A percentile compares a stretch with the other conserved stretches of the same genome.
Conservation (phyloP, 1,140 invertebrate species). For the Drosophila melanogaster region Release_6_plus_ISO1_MT NT_033779.5:4586001-4586500, state of each 20-base stretch:
- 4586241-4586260: slow-evolving; percentile 57
- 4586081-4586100: slow-evolving; percentile 54
- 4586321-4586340: slow-evolving; percentile 69
- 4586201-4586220: slow-evolving; percentile 29
- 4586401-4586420: slow-evolving; percentile 39
- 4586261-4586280: slow-evolving; percentile 51
- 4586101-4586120: slow-evolving; percentile 50
- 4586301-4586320: slow-evolving; percentile 6
- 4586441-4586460: slow-evolving; percentile 64
- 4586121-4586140: slow-evolving; percentile 37
- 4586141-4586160: slow-evolving; percentile 42
- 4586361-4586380: slow-evolving; percentile 68
- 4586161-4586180: slow-evolving; percentile 36
- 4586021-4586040: slow-evolving; percentile 35
- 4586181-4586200: slow-evolving; percentile 67
- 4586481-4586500: slow-evolving; percentile 65
- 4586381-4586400: slow-evolving; percentile 72
- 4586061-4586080: neutral
- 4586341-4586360: slow-evolving; percentile 79
- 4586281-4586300: slow-evolving; percentile 63
- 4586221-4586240: slow-evolving; percentile 9
- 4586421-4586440: slow-evolving; percentile 43
- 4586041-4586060: slow-evolving; percentile 16
- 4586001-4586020: slow-evolving; percentile 19
- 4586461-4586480: slow-evolving; percentile 64